Conservation (phyloP, 2,797 vertebrate species). For the Argyrosomus regius region DNA sequence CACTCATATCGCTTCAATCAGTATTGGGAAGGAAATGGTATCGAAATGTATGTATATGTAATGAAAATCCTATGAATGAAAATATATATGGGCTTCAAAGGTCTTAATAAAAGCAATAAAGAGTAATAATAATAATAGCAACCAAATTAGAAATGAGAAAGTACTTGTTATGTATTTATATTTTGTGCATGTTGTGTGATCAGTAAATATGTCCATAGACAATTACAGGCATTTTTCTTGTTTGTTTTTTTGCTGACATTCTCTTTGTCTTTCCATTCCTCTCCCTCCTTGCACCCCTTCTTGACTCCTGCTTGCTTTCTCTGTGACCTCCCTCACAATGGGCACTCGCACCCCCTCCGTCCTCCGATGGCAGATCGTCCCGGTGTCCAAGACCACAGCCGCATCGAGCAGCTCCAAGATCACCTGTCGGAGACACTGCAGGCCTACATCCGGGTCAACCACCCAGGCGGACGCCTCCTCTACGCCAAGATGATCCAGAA, state of each 20-base stretch:
- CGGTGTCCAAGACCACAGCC: slow-evolving; percentile 90
- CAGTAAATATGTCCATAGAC: neutral
- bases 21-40: too few relatives aligned
- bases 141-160: neutral
- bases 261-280: neutral
- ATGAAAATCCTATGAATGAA: too few relatives aligned
- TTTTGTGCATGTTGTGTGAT: neutral
- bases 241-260: slow-evolving; percentile 10
- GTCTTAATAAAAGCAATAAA: too few relatives aligned
- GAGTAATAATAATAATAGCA: too few relatives aligned
- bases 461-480: slow-evolving; percentile 91
- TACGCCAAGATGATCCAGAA: slow-evolving; percentile 99
- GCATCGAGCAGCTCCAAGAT: slow-evolving; percentile 94
- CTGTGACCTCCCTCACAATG: neutral
- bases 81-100: too few relatives aligned
- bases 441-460: slow-evolving; percentile 94
- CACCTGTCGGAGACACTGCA: slow-evolving; percentile 91
- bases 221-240: neutral
- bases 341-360: slow-evolving; percentile 28
- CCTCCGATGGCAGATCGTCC: slow-evolving; percentile 87
- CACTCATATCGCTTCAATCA: too few relatives aligned
- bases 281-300: neutral
- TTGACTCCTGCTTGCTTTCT: neutral
- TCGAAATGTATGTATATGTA: neutral
- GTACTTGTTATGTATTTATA: neutral